Evolutionary conservation across 2,113 vertebrate genomes (phyloP).

Genomic region (Geococcyx californianus): DNA sequence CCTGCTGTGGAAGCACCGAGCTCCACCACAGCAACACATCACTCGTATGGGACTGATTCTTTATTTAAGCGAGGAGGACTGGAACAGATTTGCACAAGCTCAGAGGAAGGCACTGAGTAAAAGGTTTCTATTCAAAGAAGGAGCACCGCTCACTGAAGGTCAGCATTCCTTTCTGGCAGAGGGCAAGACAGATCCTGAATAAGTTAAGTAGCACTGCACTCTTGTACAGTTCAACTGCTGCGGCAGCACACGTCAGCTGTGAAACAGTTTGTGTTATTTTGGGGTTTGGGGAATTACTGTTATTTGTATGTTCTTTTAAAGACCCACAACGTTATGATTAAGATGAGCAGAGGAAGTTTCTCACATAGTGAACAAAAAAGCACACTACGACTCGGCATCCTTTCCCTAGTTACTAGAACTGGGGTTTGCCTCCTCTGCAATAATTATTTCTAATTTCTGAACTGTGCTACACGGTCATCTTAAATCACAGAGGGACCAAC

Average conservation of each 20-base stretch:
- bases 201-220: background rate
- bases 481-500: background rate
- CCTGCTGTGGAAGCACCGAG: background rate
- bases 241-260: background rate
- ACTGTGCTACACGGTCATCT: background rate
- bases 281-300: background rate
- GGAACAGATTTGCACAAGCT: background rate
- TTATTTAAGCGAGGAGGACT: background rate
- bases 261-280: background rate
- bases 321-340: background rate
- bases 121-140: background rate
- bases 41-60: background rate
- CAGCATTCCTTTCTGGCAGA: background rate
- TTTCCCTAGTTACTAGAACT: background rate
- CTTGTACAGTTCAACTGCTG: background rate
- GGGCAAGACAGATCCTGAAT: background rate
- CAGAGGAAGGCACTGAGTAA: background rate
- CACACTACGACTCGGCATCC: background rate
- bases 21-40: background rate
- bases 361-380: background rate
- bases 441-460: background rate
- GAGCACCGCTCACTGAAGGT: background rate
- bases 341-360: constrained; percentile 1
- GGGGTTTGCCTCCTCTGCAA: background rate
- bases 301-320: background rate